Evolutionary conservation across 2,797 vertebrate genomes (phyloP).

Genomic region (Phyllotis vaccarum): DNA sequence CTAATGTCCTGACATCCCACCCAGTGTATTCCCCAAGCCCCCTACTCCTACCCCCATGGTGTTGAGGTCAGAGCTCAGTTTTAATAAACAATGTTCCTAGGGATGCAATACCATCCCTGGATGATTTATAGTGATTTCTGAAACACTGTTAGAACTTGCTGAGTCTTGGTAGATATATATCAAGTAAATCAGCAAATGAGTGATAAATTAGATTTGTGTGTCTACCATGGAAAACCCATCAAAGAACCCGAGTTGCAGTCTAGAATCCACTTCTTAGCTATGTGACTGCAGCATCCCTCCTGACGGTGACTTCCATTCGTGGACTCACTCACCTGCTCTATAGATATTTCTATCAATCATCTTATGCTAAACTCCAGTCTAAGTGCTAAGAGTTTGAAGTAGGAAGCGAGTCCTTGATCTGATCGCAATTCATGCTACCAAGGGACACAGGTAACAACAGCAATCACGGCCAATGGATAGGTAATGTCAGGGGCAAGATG

Average conservation of each 20-base stretch:
- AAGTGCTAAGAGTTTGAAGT: background rate
- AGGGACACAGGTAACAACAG: background rate
- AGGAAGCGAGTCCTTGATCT: background rate
- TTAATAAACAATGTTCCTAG: background rate
- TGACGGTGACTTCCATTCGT: background rate
- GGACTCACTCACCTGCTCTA: background rate
- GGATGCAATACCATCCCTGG: background rate
- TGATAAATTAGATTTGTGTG: background rate
- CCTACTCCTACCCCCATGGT: fast-evolving
- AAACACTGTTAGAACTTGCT: background rate
- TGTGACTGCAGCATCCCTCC: background rate
- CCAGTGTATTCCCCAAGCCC: too few species aligned
- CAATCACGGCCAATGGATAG: background rate
- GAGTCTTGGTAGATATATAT: background rate
- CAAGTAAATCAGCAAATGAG: background rate
- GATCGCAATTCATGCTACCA: too few species aligned
- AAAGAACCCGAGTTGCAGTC: background rate
- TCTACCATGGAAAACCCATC: background rate
- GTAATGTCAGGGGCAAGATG: background rate
- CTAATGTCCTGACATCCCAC: background rate
- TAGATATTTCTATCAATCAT: background rate
- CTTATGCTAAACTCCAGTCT: background rate
- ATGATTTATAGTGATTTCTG: background rate
- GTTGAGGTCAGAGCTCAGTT: background rate
- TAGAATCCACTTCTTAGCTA: background rate